Evolutionary conservation across 1,140 invertebrate species (phyloP), one percentile per base, ranked within the genome.

Genomic region (Anastrepha obliqua): DNA sequence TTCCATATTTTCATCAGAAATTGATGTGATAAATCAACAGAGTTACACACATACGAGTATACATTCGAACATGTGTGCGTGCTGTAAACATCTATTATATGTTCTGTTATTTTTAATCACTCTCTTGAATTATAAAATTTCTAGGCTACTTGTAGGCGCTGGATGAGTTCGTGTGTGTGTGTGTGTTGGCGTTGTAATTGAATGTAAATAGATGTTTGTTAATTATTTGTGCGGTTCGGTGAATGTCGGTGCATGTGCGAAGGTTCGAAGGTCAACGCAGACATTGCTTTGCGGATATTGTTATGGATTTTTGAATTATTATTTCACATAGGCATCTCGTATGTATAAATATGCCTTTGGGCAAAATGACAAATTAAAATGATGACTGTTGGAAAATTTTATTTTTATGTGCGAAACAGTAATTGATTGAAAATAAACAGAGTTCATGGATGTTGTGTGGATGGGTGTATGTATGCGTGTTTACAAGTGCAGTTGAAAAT

Each of bases 341-440:
- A 11, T 39, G 29, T 11, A 29, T n/a, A 55, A 44, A 15, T 74
- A 47, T 74, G 42, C 67, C 42, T 74, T 74, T 47, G 67, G 67
- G 67, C 67, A 42, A 44, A 74, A 47, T 74, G 4, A 74, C 67
- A 47, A 74, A 74, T 74, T 74, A 74, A 74, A 17, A 42, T 74
- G 42, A 11, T 17, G 67, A 8, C 39, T 74, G 13, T 74, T 44
- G 39, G 15, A 74, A 74, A 74, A 62, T 15, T 13, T 5, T 8
- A 58, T 17, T 13, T n/a, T 62, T 17, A 62, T 17, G 4, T 13
- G 15, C 11, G 11, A 62, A 17, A 62, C 15, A 62, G 15, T 62
- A 74, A 47, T 74, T 74, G 67, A 44, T 44, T 74, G 67, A 74
- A 74, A 74, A 74, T 74, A 74, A 74, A 44, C 67, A 74, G 11